These are phyloP conservation scores for Neolamprologus fasciatus DNA, from an alignment of 2,113 vertebrate genomes.

Conservation along the genomic window DNA sequence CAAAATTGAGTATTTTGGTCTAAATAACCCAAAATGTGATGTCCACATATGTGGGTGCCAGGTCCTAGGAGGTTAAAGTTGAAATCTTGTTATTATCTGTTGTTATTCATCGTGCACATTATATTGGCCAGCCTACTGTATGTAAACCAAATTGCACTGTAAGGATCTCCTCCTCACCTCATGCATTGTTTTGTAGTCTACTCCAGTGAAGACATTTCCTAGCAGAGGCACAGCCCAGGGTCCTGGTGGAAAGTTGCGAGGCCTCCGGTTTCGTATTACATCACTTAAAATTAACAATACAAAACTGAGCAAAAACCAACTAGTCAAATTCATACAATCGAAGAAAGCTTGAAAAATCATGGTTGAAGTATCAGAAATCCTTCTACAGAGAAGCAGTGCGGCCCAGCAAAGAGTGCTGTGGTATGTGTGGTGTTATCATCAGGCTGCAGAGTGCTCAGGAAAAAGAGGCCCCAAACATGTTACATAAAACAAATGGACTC, in stretches of 20 bases:
- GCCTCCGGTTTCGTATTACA: not conserved
- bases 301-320: not conserved
- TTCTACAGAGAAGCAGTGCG: not conserved
- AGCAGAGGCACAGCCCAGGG: not conserved
- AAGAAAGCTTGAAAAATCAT: not conserved
- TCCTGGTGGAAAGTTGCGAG: not conserved
- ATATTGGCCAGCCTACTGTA: rapidly evolving
- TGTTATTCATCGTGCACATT: rapidly evolving
- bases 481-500: not conserved
- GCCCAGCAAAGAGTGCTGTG: not conserved
- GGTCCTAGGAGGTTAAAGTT: too few relatives aligned
- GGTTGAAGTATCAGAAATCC: not conserved
- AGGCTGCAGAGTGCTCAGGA: not conserved
- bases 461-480: not conserved
- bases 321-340: not conserved
- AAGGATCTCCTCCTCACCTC: not conserved
- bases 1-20: too few relatives aligned
- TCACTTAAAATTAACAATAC: not conserved
- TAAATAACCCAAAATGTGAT: too few relatives aligned
- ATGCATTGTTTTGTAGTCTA: not conserved
- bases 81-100: not conserved
- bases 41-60: too few relatives aligned
- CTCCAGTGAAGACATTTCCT: not conserved
- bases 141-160: not conserved
- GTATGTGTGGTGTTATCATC: not conserved